A percentile compares a stretch with the other conserved stretches of the same genome.
These are phyloP conservation scores for Amphimedon queenslandica DNA, from an alignment of 37 sponge, comb jelly and placozoan genomes.

Conservation along the genomic window DNA sequence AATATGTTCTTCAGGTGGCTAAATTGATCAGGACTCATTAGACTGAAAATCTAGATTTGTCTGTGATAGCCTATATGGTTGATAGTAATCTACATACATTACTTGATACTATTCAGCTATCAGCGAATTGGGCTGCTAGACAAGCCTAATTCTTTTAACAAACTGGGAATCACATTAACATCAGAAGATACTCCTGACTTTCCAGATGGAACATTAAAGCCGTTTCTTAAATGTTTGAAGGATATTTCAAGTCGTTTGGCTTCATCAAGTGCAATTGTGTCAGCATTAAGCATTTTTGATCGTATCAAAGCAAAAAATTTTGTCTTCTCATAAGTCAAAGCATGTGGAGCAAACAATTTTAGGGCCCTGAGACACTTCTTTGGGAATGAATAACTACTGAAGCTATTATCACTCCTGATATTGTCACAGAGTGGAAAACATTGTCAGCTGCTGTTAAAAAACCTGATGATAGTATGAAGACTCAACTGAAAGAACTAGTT, in stretches of 20 bases:
- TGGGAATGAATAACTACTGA: neutral
- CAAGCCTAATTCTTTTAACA: conserved; percentile 21
- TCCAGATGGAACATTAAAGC: conserved; percentile 41
- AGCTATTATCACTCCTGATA: conserved; percentile 7
- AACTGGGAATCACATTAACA: conserved; percentile 32
- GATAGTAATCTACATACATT: conserved; percentile 61
- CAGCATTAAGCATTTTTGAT: conserved; percentile 40
- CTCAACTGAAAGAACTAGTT: conserved; percentile 33
- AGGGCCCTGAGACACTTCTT: conserved; percentile 1
- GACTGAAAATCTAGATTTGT: conserved; percentile 55
- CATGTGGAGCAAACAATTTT: neutral
- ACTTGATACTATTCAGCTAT: conserved; percentile 51
- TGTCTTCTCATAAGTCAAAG: neutral
- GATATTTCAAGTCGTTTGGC: conserved; percentile 46
- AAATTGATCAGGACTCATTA: conserved; percentile 69
- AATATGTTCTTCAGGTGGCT: conserved; percentile 40
- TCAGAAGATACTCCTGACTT: conserved; percentile 31
- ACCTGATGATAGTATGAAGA: conserved; percentile 1
- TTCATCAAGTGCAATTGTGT: conserved; percentile 23
- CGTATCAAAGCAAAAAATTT: conserved; percentile 12
- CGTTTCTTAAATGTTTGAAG: conserved; percentile 50
- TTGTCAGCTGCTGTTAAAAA: conserved; percentile 4
- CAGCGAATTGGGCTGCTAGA: conserved; percentile 68
- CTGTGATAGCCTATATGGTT: conserved; percentile 57
- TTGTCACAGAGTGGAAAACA: conserved; percentile 32